phyloP scores from a whole-genome alignment of 2,888 invertebrate genomes.

The Coleophora deauratella region DNA sequence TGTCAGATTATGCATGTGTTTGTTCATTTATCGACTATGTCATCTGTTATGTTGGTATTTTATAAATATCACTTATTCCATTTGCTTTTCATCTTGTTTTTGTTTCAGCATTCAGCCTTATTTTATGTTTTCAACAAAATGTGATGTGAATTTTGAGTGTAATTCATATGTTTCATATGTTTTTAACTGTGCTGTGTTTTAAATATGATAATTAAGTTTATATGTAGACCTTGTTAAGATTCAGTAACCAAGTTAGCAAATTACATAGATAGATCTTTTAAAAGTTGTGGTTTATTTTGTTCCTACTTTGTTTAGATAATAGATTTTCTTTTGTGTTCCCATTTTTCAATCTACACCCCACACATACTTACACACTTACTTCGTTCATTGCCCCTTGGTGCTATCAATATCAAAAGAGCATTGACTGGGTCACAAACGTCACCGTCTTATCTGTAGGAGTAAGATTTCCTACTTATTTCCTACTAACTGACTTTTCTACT shows the following conservation, averaged over 20 bases:
- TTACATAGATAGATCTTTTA: too few relatives aligned
- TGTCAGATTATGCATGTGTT: slow-evolving; percentile 37
- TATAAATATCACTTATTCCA: slow-evolving; percentile 14
- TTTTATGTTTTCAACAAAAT: background rate
- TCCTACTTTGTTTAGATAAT: too few relatives aligned
- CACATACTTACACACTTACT: slow-evolving; percentile 16
- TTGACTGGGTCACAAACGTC: slow-evolving; percentile 40
- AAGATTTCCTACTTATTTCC: slow-evolving; percentile 24
- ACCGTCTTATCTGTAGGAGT: slow-evolving; percentile 39
- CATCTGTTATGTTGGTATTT: slow-evolving; percentile 20
- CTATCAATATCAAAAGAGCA: slow-evolving; percentile 23
- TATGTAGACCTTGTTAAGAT: too few relatives aligned
- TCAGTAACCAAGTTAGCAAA: too few relatives aligned
- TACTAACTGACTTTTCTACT: too few relatives aligned
- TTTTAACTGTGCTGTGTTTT: too few relatives aligned
- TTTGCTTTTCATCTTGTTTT: too few relatives aligned
- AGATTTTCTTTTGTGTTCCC: too few relatives aligned
- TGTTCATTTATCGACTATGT: slow-evolving; percentile 13
- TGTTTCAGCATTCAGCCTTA: background rate
- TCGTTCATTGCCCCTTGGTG: slow-evolving; percentile 28
- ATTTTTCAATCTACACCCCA: too few relatives aligned
- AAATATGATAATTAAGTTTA: too few relatives aligned
- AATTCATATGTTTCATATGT: too few relatives aligned
- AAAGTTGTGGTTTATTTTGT: too few relatives aligned
- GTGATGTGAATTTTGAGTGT: background rate